Conservation (phyloP, 2,113 vertebrate genomes). For the Saccopteryx leptura region DNA sequence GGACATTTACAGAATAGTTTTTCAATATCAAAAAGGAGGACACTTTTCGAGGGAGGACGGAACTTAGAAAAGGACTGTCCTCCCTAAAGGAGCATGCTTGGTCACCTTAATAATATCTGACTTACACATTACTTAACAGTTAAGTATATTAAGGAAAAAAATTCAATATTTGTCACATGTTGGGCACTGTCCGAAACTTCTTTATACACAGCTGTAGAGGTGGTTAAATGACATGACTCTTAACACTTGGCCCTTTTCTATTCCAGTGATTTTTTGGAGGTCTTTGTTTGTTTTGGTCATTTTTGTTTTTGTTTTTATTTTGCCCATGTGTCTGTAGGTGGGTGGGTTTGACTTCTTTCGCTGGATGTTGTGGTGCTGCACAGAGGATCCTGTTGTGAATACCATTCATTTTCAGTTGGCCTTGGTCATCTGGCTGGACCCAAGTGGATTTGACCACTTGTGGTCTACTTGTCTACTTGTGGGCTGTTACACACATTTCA, state of each 20-base stretch:
- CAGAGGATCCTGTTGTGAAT: not conserved
- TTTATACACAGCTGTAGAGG: not conserved
- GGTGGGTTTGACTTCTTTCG: not conserved
- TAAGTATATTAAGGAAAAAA: not conserved
- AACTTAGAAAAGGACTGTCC: too few relatives aligned
- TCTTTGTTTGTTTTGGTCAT: fast-evolving
- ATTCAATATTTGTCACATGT: not conserved
- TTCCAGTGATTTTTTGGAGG: not conserved
- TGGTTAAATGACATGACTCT: not conserved
- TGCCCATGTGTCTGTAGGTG: not conserved
- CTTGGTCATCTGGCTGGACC: not conserved
- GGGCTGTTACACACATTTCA: not conserved
- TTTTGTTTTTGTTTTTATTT: not conserved
- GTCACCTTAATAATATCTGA: not conserved
- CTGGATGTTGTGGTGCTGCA: not conserved
- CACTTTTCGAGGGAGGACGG: too few relatives aligned
- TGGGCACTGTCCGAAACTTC: not conserved
- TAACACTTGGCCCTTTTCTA: not conserved
- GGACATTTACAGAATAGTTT: too few relatives aligned
- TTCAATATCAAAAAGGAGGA: too few relatives aligned
- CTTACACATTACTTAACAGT: not conserved
- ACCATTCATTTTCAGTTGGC: not conserved
- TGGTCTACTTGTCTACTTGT: not conserved
- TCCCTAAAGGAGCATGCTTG: too few relatives aligned
- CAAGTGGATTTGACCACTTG: not conserved